Conservation (phyloP, 2,888 invertebrate genomes). For the Silvanus unidentatus region DNA sequence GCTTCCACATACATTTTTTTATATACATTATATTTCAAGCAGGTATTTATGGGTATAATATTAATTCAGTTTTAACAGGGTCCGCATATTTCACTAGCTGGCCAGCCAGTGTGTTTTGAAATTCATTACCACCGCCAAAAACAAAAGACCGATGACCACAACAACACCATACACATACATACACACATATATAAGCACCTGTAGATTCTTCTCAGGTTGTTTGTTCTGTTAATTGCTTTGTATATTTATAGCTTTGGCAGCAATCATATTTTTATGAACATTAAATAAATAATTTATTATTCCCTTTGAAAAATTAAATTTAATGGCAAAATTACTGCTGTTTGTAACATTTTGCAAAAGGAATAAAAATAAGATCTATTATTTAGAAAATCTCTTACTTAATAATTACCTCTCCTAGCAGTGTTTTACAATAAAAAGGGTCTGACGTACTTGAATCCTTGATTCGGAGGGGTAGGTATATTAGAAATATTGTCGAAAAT, state of each 20-base stretch:
- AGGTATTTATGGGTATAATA: conserved; percentile 1
- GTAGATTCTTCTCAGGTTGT: conserved; percentile 26
- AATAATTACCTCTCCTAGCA: too few species aligned
- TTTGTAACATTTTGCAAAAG: conserved; percentile 15
- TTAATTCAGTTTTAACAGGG: conserved; percentile 7
- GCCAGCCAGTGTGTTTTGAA: conserved; percentile 2
- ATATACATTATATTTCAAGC: background rate
- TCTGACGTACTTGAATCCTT: too few species aligned
- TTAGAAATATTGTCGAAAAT: background rate
- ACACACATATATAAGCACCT: conserved; percentile 17
- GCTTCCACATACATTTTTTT: conserved; percentile 1
- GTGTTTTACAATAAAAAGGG: too few species aligned
- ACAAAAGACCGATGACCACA: conserved; percentile 4
- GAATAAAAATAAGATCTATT: too few species aligned
- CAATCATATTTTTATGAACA: conserved; percentile 28
- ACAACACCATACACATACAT: background rate
- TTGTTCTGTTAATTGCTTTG: conserved; percentile 37
- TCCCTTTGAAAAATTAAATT: conserved; percentile 24
- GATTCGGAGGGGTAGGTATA: too few species aligned
- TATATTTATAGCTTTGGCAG: conserved; percentile 34
- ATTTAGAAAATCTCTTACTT: too few species aligned
- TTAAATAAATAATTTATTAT: conserved; percentile 23
- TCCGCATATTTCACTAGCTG: conserved; percentile 5
- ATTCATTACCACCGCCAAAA: conserved; percentile 4
- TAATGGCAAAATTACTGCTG: conserved; percentile 20